Conservation (phyloP, 1,140 invertebrate species). For the Atta cephalotes region DNA sequence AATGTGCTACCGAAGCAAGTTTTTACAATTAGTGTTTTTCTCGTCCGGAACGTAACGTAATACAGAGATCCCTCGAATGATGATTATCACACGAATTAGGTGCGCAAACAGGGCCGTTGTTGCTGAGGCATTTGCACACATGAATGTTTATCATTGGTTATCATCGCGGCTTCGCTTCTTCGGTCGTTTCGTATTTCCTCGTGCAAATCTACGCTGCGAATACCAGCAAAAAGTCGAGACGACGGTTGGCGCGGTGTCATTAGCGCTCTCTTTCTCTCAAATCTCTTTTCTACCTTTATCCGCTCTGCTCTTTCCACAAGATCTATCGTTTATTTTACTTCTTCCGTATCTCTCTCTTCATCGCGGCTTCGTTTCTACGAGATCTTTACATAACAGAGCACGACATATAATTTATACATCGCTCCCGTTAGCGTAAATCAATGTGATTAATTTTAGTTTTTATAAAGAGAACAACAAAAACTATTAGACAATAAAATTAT, state of each 20-base stretch:
- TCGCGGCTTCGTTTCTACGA: constrained; percentile 6
- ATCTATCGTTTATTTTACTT: constrained; percentile 59
- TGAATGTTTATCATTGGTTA: constrained; percentile 43
- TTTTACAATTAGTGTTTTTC: not conserved
- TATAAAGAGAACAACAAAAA: not conserved
- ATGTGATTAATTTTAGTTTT: not conserved
- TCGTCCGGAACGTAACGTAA: not conserved
- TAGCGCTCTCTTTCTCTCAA: constrained; percentile 76
- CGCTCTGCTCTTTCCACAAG: constrained; percentile 44
- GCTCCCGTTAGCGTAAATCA: not conserved
- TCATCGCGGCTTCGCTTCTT: constrained; percentile 39
- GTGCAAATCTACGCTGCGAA: constrained; percentile 66
- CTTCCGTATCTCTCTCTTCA: constrained; percentile 48
- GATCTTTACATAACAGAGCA: constrained; percentile 19
- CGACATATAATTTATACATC: not conserved
- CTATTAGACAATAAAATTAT: not conserved
- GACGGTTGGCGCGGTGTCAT: constrained; percentile 80
- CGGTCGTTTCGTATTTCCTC: constrained; percentile 42
- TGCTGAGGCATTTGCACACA: not conserved
- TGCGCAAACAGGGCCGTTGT: not conserved
- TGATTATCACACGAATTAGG: constrained; percentile 35
- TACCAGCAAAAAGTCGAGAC: constrained; percentile 78
- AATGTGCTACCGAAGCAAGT: not conserved
- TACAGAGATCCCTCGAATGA: not conserved
- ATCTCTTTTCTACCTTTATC: constrained; percentile 57